Evolutionary conservation across 2,113 vertebrate genomes (phyloP), one percentile per base, ranked within the genome.

Genomic region (Tamias sibiricus): DNA sequence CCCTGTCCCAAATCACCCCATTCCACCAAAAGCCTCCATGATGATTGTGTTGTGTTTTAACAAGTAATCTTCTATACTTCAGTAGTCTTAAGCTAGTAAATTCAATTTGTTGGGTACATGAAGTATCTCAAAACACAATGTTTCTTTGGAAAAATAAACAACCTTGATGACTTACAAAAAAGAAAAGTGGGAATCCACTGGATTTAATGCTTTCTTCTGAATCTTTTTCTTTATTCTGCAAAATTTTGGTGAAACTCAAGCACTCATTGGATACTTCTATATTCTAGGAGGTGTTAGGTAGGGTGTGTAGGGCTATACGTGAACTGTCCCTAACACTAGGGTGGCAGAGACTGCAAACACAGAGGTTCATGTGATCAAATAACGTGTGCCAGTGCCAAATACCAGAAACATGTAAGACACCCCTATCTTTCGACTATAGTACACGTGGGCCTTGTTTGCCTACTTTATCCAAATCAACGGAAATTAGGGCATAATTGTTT

Each of bases 401-500:
- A 13, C 4, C 4, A 80, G 57, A 40, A 6, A 14, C 28, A 35
- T 74, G 42, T 5, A 85, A 59, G 59, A 72, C n/a, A 12, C 14
- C 2, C 19, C 1, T 30, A 0, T 83, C 62, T 64, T 87, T 13
- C 89, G 68, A 1, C 26, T 28, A 0, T 17, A 7, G 2, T 62
- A n/a, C 66, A n/a, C 7, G 13, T 1, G 16, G 12, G 66, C 49
- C 66, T 52, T 47, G 10, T 69, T 20, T 30, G 35, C n/a, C 59
- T 5, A 26, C 24, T 68, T 24, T 49, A 80, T 62, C 87, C 87
- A 91, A 86, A 83, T 75, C 64, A 82, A 71, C 75, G 71, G 92
- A 89, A 71, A 89, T 95, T 22, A 91, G 47, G 57, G 49, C 93
- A 19, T 69, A 57, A 57, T 86, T 95, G 91, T 90, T 87, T 87